Base-by-base conservation (phyloP, 1,140 invertebrate genomes). In the Pogonomyrmex barbatus region DNA sequence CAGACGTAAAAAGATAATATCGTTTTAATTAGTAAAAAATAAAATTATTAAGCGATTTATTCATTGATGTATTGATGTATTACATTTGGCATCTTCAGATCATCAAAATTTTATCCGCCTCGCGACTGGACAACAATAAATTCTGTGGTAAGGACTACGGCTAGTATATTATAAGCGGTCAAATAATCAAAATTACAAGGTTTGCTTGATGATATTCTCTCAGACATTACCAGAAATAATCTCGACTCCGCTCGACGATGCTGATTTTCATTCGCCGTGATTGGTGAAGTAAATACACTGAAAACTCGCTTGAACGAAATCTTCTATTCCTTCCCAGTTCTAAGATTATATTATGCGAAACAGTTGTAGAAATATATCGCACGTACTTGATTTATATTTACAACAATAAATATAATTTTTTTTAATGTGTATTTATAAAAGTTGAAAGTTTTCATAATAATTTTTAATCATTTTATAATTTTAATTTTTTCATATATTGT, bases 101-200 rank as follows among this genome's bases (percentile, higher is more conserved):
- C n/a, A 78, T 88, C 39, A 52, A 65, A 67, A 52, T 42, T 67
- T 82, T 70, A 87, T 88, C 88, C 87, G 65, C 54, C 24, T 78
- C 88, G 89, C 90, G 91, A 92, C 89, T 87, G 83, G 90, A 89
- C 91, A 93, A 90, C 90, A 92, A 94, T 94, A 93, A 94, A 94
- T 94, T 90, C 85, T 93, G 93, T 90, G 93, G 93, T 93, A 88
- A 92, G 89, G 90, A 92, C 91, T 88, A 86, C 86, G 83, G 89
- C 81, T 87, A 85, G 88, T 90, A 87, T 92, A 94, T 94, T 92
- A 91, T 93, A 93, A 94, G 94, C 94, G 93, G 94, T 93, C 93
- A 93, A 94, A 95, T 94, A 90, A 95, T 94, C 93, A 94, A 94
- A 95, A 95, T 94, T 95, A 94, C 93, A 94, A 95, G 94, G 92